phyloP scores from a whole-genome alignment of 2,113 vertebrate genomes.

The Uropsilus gracilis region DNA sequence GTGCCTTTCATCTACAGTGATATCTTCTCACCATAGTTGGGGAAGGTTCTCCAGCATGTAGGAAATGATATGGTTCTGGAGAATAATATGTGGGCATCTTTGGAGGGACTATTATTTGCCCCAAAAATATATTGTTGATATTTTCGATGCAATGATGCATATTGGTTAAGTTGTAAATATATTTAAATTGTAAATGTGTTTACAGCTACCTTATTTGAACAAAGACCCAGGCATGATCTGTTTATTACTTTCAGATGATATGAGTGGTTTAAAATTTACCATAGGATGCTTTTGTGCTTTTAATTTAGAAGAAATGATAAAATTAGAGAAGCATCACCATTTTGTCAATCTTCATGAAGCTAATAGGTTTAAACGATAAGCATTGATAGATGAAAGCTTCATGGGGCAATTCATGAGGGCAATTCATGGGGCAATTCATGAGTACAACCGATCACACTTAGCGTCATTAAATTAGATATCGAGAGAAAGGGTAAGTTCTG shows the following conservation, averaged over 20 bases:
- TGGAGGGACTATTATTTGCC: neutral
- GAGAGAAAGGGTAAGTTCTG: neutral
- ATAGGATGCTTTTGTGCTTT: neutral
- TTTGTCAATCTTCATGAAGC: neutral
- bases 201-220: neutral
- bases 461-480: neutral
- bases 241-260: neutral
- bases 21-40: neutral
- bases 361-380: neutral
- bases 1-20: neutral
- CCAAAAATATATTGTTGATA: neutral
- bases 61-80: neutral
- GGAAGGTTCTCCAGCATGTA: neutral
- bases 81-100: neutral
- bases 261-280: neutral
- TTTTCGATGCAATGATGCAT: neutral
- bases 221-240: neutral
- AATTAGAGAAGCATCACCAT: neutral
- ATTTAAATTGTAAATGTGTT: neutral
- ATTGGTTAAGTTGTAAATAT: neutral
- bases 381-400: neutral
- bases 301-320: neutral
- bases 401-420: neutral
- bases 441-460: neutral
- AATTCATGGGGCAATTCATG: neutral